A percentile compares a stretch with the other conserved stretches of the same genome.
Conservation (phyloP, 2,888 invertebrate species). For the Papilio demoleus region DNA sequence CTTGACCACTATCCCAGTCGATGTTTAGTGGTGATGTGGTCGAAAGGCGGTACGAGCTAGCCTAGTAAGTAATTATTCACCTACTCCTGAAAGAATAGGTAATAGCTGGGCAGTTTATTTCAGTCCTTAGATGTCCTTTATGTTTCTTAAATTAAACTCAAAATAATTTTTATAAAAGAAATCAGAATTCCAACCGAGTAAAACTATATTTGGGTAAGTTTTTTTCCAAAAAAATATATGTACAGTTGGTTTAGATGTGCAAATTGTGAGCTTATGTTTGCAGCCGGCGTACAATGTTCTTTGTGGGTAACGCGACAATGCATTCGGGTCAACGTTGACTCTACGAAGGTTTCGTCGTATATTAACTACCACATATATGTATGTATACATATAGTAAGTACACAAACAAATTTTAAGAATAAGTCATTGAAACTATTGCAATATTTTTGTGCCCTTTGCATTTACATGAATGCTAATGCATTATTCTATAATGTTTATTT, state of each 20-base stretch:
- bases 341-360: conserved; percentile 2
- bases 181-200: background rate
- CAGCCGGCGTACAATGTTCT: conserved; percentile 18
- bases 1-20: too few relatives aligned
- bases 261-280: conserved; percentile 14
- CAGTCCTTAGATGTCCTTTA: too few relatives aligned
- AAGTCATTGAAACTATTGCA: background rate
- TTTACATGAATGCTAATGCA: too few relatives aligned
- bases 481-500: too few relatives aligned
- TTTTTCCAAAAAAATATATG: background rate
- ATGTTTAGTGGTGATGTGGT: too few relatives aligned
- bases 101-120: too few relatives aligned
- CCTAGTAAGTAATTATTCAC: too few relatives aligned
- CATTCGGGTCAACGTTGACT: conserved; percentile 25
- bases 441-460: background rate
- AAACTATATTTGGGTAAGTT: background rate
- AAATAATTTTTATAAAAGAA: background rate
- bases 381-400: background rate
- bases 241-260: conserved; percentile 11
- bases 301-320: conserved; percentile 33
- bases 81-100: too few relatives aligned
- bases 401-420: background rate
- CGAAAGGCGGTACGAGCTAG: too few relatives aligned
- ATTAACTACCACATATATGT: background rate
- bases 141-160: background rate